A percentile compares a stretch with the other conserved stretches of the same genome.
Evolutionary conservation across 2,113 vertebrate genomes (phyloP).

Genomic region (Nesogale talazaci): DNA sequence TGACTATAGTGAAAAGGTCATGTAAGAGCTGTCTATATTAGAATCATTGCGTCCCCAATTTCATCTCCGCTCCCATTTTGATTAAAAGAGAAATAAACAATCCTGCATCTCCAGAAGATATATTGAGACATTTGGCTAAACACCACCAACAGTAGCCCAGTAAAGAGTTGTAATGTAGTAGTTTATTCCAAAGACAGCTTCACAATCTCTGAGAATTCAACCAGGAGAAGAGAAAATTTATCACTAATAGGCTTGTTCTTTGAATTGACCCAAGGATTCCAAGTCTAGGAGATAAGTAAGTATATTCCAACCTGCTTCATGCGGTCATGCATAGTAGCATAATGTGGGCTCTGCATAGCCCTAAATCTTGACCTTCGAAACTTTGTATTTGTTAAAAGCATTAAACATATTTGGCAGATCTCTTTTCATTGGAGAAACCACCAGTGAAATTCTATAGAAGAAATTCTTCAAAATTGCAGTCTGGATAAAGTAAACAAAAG

Average conservation of each 20-base stretch:
- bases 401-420: not conserved
- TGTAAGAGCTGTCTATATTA: not conserved
- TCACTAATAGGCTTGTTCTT: not conserved
- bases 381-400: not conserved
- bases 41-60: not conserved
- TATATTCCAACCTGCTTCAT: not conserved
- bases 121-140: conserved; percentile 1
- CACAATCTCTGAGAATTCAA: not conserved
- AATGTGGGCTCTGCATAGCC: not conserved
- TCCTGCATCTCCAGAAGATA: not conserved
- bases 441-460: not conserved
- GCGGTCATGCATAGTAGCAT: not conserved
- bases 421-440: not conserved
- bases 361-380: not conserved
- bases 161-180: not conserved
- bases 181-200: not conserved
- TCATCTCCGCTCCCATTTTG: not conserved
- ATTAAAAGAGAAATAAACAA: conserved; percentile 4
- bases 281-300: not conserved
- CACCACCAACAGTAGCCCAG: not conserved
- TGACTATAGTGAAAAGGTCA: not conserved
- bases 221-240: not conserved
- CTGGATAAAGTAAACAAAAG: not conserved
- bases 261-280: not conserved
- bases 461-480: not conserved